A percentile compares a stretch with the other conserved stretches of the same genome.
phyloP scores from a whole-genome alignment of 2,888 invertebrate genomes.

The Agonum fuliginosum region DNA sequence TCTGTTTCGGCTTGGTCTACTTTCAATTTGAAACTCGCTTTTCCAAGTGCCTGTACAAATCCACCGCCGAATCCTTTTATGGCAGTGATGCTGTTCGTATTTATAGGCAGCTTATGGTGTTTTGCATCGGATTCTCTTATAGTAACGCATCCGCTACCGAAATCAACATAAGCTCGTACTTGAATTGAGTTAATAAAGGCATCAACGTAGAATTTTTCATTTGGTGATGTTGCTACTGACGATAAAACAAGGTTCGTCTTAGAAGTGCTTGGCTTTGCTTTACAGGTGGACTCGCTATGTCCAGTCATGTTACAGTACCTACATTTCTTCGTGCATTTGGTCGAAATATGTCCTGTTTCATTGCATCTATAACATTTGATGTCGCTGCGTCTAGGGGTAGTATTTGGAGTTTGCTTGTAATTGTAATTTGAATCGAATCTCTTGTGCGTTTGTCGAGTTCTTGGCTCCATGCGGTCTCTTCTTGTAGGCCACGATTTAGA shows the following conservation, averaged over 20 bases:
- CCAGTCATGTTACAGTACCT: slow-evolving; percentile 6
- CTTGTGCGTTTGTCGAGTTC: no score
- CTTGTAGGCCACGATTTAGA: background rate
- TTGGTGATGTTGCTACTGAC: background rate
- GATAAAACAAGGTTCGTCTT: background rate
- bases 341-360: slow-evolving; percentile 4
- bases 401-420: no score
- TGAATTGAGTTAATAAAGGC: no score
- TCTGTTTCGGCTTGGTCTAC: slow-evolving; percentile 60
- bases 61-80: slow-evolving; percentile 61
- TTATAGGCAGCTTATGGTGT: background rate
- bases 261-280: background rate
- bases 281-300: background rate
- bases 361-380: background rate
- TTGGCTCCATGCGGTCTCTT: background rate
- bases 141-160: slow-evolving; percentile 26
- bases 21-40: slow-evolving; percentile 42
- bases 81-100: background rate
- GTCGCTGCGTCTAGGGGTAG: no score
- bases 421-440: no score
- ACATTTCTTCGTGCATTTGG: slow-evolving; percentile 5
- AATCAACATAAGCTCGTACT: slow-evolving; percentile 37
- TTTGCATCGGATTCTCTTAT: background rate
- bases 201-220: slow-evolving; percentile 34
- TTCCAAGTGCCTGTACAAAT: slow-evolving; percentile 59